These are phyloP conservation scores for Euwallacea fornicatus DNA, from an alignment of 1,140 invertebrate species.

Conservation along the genomic window DNA sequence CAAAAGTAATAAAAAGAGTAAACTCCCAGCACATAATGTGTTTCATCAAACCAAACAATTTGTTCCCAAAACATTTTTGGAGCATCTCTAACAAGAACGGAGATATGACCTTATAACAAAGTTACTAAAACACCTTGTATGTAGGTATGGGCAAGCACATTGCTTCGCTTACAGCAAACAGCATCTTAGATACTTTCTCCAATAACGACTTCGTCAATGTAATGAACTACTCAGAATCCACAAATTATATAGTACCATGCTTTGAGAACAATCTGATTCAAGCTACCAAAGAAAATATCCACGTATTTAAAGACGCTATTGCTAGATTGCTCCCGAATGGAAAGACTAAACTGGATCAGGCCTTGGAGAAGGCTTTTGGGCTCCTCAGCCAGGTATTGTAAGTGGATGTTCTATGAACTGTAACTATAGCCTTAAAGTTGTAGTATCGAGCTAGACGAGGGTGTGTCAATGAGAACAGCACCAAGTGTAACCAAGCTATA, in stretches of 20 bases:
- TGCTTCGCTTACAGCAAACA: slow-evolving; percentile 72
- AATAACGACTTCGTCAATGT: slow-evolving; percentile 98
- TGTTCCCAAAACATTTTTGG: too few relatives aligned
- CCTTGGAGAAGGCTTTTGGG: slow-evolving; percentile 84
- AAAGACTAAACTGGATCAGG: slow-evolving; percentile 84
- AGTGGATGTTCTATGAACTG: slow-evolving; percentile 1
- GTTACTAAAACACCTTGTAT: background rate
- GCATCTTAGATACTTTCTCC: slow-evolving; percentile 91
- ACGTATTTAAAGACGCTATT: slow-evolving; percentile 74
- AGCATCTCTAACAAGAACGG: too few relatives aligned
- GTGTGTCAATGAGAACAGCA: slow-evolving; percentile 59
- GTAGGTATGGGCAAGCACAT: slow-evolving; percentile 62
- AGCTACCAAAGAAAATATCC: slow-evolving; percentile 89
- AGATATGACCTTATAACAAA: background rate
- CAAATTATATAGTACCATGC: slow-evolving; percentile 73
- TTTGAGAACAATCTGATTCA: slow-evolving; percentile 83
- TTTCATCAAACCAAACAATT: too few relatives aligned
- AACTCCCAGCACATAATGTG: too few relatives aligned
- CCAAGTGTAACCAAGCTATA: slow-evolving; percentile 92
- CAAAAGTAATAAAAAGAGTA: too few relatives aligned
- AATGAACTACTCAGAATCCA: slow-evolving; percentile 70
- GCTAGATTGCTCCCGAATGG: slow-evolving; percentile 69
- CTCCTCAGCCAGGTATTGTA: slow-evolving; percentile 66
- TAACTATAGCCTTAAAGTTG: slow-evolving; percentile 30
- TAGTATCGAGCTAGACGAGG: slow-evolving; percentile 60